Evolutionary conservation across 2,113 vertebrate genomes (phyloP).

Genomic region (Mustelus asterias): DNA sequence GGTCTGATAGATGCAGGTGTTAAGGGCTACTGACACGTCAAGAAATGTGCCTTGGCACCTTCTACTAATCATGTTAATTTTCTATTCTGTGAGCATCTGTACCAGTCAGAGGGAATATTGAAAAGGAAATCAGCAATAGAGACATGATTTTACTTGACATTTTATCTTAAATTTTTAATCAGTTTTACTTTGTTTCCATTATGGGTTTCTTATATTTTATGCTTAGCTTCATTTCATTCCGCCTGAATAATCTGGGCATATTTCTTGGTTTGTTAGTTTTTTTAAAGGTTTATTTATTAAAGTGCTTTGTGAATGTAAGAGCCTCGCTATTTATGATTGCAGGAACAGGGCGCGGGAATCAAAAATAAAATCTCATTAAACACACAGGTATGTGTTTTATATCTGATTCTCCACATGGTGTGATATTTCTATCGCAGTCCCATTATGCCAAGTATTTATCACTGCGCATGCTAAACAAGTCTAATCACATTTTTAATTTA

Average conservation of each 20-base stretch:
- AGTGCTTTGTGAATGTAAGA: neutral
- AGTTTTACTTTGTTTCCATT: constrained; percentile 19
- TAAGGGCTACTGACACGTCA: constrained; percentile 39
- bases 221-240: neutral
- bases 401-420: neutral
- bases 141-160: constrained; percentile 23
- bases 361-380: neutral
- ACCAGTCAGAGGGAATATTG: constrained; percentile 3
- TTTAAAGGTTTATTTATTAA: constrained; percentile 6
- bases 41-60: neutral
- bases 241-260: neutral
- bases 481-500: constrained; percentile 1
- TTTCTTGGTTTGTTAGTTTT: neutral
- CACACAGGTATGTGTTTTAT: neutral
- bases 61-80: neutral
- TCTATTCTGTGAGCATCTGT: constrained; percentile 22
- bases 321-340: neutral
- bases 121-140: neutral
- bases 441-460: neutral
- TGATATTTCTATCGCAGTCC: neutral
- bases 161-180: constrained; percentile 29
- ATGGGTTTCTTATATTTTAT: neutral
- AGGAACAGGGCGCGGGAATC: neutral
- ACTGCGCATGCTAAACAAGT: neutral
- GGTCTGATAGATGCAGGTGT: neutral